Conservation (phyloP, 35 echinoderm and acorn worm genomes). For the Lytechinus variegatus region DNA sequence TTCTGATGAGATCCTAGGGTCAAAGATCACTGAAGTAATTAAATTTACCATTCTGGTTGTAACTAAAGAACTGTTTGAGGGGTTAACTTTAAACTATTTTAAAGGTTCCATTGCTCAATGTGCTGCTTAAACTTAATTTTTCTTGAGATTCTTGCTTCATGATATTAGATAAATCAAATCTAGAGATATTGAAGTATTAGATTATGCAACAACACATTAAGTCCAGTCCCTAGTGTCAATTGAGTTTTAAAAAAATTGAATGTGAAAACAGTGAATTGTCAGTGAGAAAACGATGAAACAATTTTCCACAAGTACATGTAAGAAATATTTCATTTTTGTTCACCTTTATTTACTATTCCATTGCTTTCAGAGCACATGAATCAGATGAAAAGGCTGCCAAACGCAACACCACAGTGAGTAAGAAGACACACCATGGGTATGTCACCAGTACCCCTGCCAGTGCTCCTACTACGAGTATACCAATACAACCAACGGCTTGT, state of each 20-base stretch:
- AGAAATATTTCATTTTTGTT: not conserved
- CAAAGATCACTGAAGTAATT: no score
- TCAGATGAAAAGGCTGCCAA: slow-evolving; percentile 68
- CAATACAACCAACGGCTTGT: not conserved
- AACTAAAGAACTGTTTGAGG: not conserved
- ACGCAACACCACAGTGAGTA: not conserved
- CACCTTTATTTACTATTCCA: not conserved
- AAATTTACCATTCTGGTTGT: not conserved
- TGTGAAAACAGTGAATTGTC: not conserved
- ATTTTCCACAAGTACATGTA: not conserved
- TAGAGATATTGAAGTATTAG: no score
- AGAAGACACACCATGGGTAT: slow-evolving; percentile 48
- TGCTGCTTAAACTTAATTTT: no score
- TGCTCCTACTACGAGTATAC: not conserved
- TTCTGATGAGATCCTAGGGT: no score
- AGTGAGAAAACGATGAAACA: not conserved
- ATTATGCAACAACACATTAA: not conserved
- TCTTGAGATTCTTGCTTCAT: no score
- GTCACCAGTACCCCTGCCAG: not conserved
- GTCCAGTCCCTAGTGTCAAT: not conserved
- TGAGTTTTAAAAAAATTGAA: not conserved
- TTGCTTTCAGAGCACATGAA: slow-evolving; percentile 56
- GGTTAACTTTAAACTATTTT: no score
- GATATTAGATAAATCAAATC: no score
- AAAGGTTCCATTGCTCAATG: no score